Percentiles rank a stretch among this genome's conserved stretches.
Conservation (phyloP, 2,888 invertebrate genomes). For the Antheraea assamensis region DNA sequence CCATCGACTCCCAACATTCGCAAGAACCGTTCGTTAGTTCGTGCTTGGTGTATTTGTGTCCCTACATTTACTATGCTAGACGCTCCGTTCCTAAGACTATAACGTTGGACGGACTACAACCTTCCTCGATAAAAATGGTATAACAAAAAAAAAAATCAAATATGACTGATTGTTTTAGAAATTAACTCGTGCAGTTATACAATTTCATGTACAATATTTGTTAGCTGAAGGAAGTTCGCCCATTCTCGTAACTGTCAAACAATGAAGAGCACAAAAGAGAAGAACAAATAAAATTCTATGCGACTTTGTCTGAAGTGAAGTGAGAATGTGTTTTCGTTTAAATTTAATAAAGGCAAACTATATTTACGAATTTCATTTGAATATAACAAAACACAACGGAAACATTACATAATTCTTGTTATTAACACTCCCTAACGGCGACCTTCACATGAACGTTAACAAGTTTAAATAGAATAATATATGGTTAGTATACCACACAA, state of each 20-base stretch:
- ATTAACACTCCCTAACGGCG: slow-evolving; percentile 4
- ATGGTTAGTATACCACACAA: slow-evolving; percentile 1
- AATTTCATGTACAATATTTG: background rate
- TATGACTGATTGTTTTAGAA: background rate
- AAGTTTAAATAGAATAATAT: background rate
- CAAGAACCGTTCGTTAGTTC: no score
- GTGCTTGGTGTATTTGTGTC: no score
- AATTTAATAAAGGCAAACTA: background rate
- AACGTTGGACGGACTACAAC: no score
- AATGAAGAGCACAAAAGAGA: background rate
- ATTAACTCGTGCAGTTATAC: no score
- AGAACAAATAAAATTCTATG: background rate
- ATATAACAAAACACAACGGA: background rate
- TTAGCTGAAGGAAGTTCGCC: background rate
- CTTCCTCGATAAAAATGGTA: no score
- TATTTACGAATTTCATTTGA: background rate
- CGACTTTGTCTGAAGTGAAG: no score
- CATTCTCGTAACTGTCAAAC: background rate
- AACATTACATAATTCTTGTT: background rate
- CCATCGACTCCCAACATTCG: no score
- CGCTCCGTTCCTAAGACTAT: no score
- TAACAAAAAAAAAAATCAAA: no score
- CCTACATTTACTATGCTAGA: no score
- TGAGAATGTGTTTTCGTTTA: background rate
- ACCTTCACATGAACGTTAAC: slow-evolving; percentile 6